phyloP scores from a whole-genome alignment of 2,888 invertebrate species.

The Drosophila paracracens region DNA sequence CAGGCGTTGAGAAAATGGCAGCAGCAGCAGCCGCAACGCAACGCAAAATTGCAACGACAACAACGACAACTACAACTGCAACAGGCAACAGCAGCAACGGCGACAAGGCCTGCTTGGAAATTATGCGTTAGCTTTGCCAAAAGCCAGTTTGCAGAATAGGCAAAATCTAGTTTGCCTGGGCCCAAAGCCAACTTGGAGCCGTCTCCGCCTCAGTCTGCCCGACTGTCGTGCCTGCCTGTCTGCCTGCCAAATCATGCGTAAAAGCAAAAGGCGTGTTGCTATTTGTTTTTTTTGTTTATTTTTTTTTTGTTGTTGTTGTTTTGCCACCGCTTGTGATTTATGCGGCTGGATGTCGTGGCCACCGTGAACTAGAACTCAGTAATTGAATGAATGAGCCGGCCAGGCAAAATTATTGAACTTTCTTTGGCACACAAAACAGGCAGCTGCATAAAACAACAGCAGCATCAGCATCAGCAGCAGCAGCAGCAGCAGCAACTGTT shows the following conservation, averaged over 20 bases:
- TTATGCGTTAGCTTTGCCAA: conserved; percentile 74
- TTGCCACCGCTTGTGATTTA: conserved; percentile 4
- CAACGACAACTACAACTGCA: conserved; percentile 25
- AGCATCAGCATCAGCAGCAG: neutral
- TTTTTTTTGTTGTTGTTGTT: neutral
- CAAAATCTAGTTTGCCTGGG: conserved; percentile 77
- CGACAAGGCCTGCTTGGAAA: conserved; percentile 66
- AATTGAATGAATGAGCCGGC: conserved; percentile 72
- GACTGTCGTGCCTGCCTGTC: conserved; percentile 15
- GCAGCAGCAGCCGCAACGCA: conserved; percentile 34
- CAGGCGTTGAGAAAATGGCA: conserved; percentile 78
- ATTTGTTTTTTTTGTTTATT: neutral
- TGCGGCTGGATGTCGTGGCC: conserved; percentile 33
- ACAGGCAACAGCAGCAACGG: conserved; percentile 31
- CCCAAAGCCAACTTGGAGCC: conserved; percentile 55
- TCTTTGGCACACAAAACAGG: conserved; percentile 74
- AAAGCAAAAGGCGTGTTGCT: conserved; percentile 67
- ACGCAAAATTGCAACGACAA: conserved; percentile 19
- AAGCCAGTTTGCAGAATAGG: conserved; percentile 80
- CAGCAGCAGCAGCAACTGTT: conserved; percentile 28
- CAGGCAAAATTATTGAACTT: conserved; percentile 76
- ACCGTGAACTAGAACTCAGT: conserved; percentile 78
- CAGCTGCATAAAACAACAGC: conserved; percentile 20
- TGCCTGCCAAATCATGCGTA: conserved; percentile 71
- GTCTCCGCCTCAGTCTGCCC: conserved; percentile 11